Evolutionary conservation across 2,797 vertebrate species (phyloP), one percentile per base, ranked within the genome.

Genomic region (Limosa lapponica): DNA sequence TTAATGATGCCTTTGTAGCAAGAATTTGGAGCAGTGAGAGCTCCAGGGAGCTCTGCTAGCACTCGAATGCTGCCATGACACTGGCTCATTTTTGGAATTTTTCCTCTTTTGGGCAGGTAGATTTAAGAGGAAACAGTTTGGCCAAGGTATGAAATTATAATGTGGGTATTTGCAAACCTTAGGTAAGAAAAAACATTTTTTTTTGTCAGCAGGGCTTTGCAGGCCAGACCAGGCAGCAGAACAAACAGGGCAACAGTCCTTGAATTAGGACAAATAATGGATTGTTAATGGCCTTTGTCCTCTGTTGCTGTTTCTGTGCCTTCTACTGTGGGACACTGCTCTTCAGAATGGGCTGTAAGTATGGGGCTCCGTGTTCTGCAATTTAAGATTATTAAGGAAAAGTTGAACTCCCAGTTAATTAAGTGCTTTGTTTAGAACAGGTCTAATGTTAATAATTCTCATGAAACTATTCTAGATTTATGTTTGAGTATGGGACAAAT

Each of bases 281-380:
- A 82, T 92, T 95, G 89, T 93, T 96, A 94, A 92, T 93, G 95
- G 95, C 93, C 95, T 96, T 96, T 96, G 95, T 95, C 91, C 94
- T 93, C 83, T 82, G 34, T 59, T 82, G 82, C 80, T 95, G 93
- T 94, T 93, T 91, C 67, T 87, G 74, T 95, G 90, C 73, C 62
- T 87, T 87, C 75, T 62, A 16, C 62, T 67, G 13, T 67, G 59
- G 87, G 64, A 93, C 80, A 43, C 37, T 46, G 66, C 77, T 93
- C 81, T 96, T 91, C 79, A 71, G 82, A 91, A 19, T 2, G 1
- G 24, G 27, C 86, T 88, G 11, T n/a, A 51, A 66, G 39, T 44
- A 2, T 41, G n/a, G 54, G 51, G 30, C 24, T 59, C 70, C 46
- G 78, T 13, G 9, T 82, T 90, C 88, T 80, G 78, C 71, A 49